Percentiles rank a stretch among this genome's conserved stretches.
phyloP scores from a whole-genome alignment of 2,113 vertebrate species.

The Etheostoma spectabile region DNA sequence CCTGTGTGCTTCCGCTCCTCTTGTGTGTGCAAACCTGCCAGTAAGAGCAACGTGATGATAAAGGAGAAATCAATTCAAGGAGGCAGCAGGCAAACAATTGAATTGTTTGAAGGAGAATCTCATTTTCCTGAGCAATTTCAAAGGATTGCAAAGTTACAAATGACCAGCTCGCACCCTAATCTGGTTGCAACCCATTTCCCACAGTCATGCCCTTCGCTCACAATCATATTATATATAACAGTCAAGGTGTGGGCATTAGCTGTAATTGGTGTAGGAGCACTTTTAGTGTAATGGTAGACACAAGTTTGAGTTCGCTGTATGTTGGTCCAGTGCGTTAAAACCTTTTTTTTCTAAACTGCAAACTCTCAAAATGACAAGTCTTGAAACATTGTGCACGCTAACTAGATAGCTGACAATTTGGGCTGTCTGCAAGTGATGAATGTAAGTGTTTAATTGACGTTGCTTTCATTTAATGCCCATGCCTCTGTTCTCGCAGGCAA shows the following conservation, averaged over 20 bases:
- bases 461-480: slow-evolving; percentile 45
- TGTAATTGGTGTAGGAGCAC: slow-evolving; percentile 32
- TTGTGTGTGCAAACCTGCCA: slow-evolving; percentile 49
- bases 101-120: slow-evolving; percentile 76
- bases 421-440: slow-evolving; percentile 32
- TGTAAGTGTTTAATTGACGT: slow-evolving; percentile 27
- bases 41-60: slow-evolving; percentile 74
- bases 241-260: slow-evolving; percentile 50
- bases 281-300: slow-evolving; percentile 50
- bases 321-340: background rate
- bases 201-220: slow-evolving; percentile 24
- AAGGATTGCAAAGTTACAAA: slow-evolving; percentile 61
- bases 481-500: slow-evolving; percentile 20
- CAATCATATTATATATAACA: slow-evolving; percentile 51
- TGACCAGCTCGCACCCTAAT: slow-evolving; percentile 53
- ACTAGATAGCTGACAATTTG: slow-evolving; percentile 23
- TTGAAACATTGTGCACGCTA: background rate
- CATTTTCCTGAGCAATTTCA: slow-evolving; percentile 58
- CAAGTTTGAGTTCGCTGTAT: slow-evolving; percentile 3
- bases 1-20: slow-evolving; percentile 10
- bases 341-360: background rate
- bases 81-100: slow-evolving; percentile 71
- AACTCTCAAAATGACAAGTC: background rate
- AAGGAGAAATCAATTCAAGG: slow-evolving; percentile 66
- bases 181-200: slow-evolving; percentile 59